Evolutionary conservation across 2,797 vertebrate species (phyloP).

Genomic region (Scolopax bukidnonensis): DNA sequence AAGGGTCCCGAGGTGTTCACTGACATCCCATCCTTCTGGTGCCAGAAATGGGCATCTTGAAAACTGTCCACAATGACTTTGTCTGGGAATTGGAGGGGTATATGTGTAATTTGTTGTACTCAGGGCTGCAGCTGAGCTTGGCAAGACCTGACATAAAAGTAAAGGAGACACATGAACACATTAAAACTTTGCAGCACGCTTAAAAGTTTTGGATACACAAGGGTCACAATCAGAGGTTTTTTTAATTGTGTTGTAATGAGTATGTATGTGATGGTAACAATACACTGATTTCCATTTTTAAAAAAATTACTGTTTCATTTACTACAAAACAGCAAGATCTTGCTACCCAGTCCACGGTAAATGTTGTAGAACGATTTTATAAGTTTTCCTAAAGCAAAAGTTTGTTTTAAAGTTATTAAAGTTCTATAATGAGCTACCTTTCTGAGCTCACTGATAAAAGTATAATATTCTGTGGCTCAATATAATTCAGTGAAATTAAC

Average conservation of each 20-base stretch:
- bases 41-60: neutral
- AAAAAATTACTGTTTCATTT: slow-evolving; percentile 9
- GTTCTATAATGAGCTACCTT: slow-evolving; percentile 67
- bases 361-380: slow-evolving; percentile 51
- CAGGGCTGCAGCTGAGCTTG: neutral
- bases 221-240: neutral
- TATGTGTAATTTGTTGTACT: neutral
- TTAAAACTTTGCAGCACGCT: neutral
- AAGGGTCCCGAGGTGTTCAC: neutral
- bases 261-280: neutral
- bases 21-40: neutral
- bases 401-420: slow-evolving; percentile 70
- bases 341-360: neutral
- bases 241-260: neutral
- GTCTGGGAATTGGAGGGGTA: neutral
- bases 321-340: neutral
- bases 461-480: slow-evolving; percentile 57
- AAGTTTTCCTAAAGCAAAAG: slow-evolving; percentile 48
- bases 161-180: neutral
- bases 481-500: slow-evolving; percentile 78
- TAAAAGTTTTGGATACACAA: neutral
- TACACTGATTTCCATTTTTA: neutral
- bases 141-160: neutral
- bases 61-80: neutral
- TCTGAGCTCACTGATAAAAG: slow-evolving; percentile 57